These are phyloP conservation scores for Xestia sexstrigata DNA, from an alignment of 2,888 invertebrate species.

Conservation along the genomic window DNA sequence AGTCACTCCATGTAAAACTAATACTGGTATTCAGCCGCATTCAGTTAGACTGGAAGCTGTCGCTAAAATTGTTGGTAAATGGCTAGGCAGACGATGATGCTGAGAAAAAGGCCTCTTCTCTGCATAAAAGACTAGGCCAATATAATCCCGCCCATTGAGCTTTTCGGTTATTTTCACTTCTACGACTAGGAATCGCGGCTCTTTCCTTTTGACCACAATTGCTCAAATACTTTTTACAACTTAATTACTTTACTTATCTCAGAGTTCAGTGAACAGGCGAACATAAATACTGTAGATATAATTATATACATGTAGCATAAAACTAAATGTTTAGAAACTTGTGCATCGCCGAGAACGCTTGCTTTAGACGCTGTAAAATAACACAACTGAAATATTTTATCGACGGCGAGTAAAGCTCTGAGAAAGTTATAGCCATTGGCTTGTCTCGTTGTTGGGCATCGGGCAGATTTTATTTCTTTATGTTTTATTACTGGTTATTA, in stretches of 20 bases:
- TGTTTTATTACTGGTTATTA: constrained; percentile 50
- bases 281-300: constrained; percentile 66
- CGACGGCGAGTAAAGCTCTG: constrained; percentile 67
- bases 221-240: constrained; percentile 24
- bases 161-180: background rate
- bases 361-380: constrained; percentile 70
- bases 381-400: constrained; percentile 75
- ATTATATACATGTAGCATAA: constrained; percentile 67
- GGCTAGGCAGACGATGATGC: no score
- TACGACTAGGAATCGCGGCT: background rate
- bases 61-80: no score
- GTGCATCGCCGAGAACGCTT: constrained; percentile 64
- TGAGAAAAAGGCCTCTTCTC: no score
- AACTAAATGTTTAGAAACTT: constrained; percentile 67
- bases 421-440: constrained; percentile 75
- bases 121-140: no score
- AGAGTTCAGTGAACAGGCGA: constrained; percentile 61
- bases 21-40: no score
- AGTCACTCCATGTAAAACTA: no score
- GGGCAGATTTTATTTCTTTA: constrained; percentile 65
- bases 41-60: no score
- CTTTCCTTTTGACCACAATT: background rate
- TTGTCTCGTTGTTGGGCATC: constrained; percentile 59
- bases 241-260: constrained; percentile 58
- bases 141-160: no score